These are phyloP conservation scores for Gorsachius goisagi DNA, from an alignment of 2,113 vertebrate genomes.

Conservation along the genomic window DNA sequence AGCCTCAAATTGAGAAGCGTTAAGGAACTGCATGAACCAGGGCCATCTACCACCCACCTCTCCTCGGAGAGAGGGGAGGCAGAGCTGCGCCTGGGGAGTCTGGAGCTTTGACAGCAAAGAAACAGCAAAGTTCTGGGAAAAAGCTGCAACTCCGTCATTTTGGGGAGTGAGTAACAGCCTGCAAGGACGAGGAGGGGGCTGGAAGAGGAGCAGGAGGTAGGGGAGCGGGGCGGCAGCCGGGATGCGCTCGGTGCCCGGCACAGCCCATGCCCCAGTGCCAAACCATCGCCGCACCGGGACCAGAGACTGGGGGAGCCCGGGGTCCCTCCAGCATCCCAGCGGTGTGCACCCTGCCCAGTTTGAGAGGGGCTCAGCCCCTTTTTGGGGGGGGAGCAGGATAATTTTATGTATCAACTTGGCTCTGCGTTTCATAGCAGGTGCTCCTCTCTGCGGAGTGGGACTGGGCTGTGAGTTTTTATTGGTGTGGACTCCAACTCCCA, in stretches of 20 bases:
- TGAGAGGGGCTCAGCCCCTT: background rate
- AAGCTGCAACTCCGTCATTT: background rate
- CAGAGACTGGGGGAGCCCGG: background rate
- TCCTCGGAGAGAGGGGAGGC: background rate
- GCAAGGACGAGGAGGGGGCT: background rate
- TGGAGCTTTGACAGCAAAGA: background rate
- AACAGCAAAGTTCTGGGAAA: background rate
- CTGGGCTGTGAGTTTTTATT: conserved; percentile 48
- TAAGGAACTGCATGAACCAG: background rate
- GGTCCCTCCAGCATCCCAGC: background rate
- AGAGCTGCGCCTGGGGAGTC: background rate
- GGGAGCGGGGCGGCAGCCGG: accelerated
- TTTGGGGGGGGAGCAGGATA: accelerated
- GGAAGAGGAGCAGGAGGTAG: background rate
- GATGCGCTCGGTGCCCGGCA: background rate
- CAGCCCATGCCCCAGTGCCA: background rate
- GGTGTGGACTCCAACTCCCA: conserved; percentile 58
- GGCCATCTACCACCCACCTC: background rate
- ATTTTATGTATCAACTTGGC: background rate
- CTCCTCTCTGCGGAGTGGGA: background rate
- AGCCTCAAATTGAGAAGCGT: background rate
- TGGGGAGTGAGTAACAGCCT: background rate
- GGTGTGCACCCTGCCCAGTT: background rate
- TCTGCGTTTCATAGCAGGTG: background rate
- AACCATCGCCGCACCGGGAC: background rate